Conservation (phyloP, 2,888 invertebrate genomes). For the Dynastes tityus region DNA sequence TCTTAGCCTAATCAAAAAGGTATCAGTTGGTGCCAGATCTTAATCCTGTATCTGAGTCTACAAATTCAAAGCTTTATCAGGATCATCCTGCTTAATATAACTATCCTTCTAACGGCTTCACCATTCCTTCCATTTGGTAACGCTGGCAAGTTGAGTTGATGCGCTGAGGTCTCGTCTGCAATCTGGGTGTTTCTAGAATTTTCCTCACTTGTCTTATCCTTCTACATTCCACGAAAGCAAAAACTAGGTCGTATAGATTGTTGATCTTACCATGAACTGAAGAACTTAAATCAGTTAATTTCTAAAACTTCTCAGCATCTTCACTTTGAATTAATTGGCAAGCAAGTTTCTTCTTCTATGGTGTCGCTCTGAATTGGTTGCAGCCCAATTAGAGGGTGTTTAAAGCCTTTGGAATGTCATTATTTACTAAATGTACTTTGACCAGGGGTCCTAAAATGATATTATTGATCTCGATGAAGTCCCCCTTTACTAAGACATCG, state of each 20-base stretch:
- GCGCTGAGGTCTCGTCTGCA: conserved; percentile 79
- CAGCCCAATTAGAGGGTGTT: conserved; percentile 81
- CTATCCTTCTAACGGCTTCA: conserved; percentile 82
- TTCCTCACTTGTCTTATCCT: conserved; percentile 83
- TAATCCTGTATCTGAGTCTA: conserved; percentile 93
- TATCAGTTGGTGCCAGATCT: conserved; percentile 79
- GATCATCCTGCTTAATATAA: conserved; percentile 81
- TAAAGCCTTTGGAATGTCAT: conserved; percentile 80
- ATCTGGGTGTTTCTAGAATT: conserved; percentile 88
- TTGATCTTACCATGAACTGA: conserved; percentile 80
- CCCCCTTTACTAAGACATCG: conserved; percentile 74
- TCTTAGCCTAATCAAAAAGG: conserved; percentile 79
- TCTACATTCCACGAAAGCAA: conserved; percentile 88
- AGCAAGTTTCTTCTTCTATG: conserved; percentile 84
- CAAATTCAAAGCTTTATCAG: conserved; percentile 83
- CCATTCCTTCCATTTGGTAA: conserved; percentile 76
- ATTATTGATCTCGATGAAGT: conserved; percentile 77
- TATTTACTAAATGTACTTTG: conserved; percentile 80
- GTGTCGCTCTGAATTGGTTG: conserved; percentile 79
- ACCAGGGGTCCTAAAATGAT: conserved; percentile 82
- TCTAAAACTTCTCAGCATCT: conserved; percentile 86
- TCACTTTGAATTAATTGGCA: conserved; percentile 81
- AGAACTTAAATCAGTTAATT: conserved; percentile 86
- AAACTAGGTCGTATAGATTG: conserved; percentile 86
- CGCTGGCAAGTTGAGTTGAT: conserved; percentile 80